Evolutionary conservation across 2,797 vertebrate genomes (phyloP), one percentile per base, ranked within the genome.

Genomic region (Semaprochilodus insignis): DNA sequence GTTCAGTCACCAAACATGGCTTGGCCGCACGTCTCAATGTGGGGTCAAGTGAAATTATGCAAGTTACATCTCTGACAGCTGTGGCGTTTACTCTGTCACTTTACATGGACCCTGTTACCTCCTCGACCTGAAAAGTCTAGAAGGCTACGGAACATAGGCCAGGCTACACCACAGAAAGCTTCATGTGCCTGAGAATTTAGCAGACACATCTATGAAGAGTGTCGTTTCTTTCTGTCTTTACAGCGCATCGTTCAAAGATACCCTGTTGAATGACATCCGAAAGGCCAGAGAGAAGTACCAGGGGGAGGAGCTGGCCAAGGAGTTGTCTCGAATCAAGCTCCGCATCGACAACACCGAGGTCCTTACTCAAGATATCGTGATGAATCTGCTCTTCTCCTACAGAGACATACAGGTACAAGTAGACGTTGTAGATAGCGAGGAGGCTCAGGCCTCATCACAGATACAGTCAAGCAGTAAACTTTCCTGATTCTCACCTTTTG

Each of bases 311-410:
- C 92, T 99, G 87, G 96, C 96, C 6, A 97, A 97, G 83, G 97
- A 98, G 81, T 92, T 99, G 21, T 89, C 96, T 66, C 94, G 96
- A 34, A 99, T 99, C 90, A 98, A 97, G 83, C 96, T 97, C n/a
- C 94, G 96, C 63, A 96, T 98, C 77, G 97, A 99, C 91, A 97
- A 97, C 91, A 97, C 96, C 0, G 97, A 99, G 87, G 94, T 97
- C 71, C 94, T 99, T 80, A 98, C 97, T 10, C 96, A 97, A 88
- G 97, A 99, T 87, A 97, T 99, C 55, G 93, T 99, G 84, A 97
- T 98, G 93, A 99, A 99, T 91, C 94, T 99, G 85, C 96, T 99
- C 60, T 97, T 99, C 87, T 98, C 97, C 54, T 99, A 99, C 93
- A 95, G 97, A 88, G 98, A 99, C 91, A 98, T 98, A 88, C 98